Percentiles rank a stretch among this genome's conserved stretches.
phyloP scores from a whole-genome alignment of 2,113 vertebrate species.

The Rallus limicola region DNA sequence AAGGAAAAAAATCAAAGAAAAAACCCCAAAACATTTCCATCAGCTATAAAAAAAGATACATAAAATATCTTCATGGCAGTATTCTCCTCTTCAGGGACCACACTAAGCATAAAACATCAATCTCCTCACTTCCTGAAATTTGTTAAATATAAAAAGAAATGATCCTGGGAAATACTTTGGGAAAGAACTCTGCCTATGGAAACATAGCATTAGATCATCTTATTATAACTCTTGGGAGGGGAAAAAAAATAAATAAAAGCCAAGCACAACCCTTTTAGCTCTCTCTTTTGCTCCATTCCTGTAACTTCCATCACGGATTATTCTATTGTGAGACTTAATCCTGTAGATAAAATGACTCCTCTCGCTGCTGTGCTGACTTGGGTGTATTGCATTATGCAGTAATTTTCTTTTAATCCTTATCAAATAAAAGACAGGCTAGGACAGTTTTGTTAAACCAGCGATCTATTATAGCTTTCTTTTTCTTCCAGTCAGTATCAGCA shows the following conservation, averaged over 20 bases:
- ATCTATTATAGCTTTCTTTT: constrained; percentile 16
- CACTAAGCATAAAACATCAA: not conserved
- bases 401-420: constrained; percentile 54
- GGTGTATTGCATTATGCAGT: constrained; percentile 27
- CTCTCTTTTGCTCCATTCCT: not conserved
- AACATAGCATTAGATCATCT: constrained; percentile 5
- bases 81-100: not conserved
- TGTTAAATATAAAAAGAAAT: constrained; percentile 4
- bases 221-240: not conserved
- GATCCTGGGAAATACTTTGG: not conserved
- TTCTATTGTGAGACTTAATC: constrained; percentile 54
- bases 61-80: not conserved
- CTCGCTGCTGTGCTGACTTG: not conserved
- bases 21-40: not conserved
- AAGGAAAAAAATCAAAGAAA: not conserved
- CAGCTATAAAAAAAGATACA: not conserved
- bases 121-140: constrained; percentile 9
- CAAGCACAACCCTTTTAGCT: not conserved
- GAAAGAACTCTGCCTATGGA: constrained; percentile 11
- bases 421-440: constrained; percentile 26
- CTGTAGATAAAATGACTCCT: constrained; percentile 49
- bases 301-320: constrained; percentile 32
- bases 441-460: constrained; percentile 5
- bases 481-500: not conserved
- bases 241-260: not conserved